phyloP scores from a whole-genome alignment of 2,113 vertebrate genomes.

The Zeus faber region DNA sequence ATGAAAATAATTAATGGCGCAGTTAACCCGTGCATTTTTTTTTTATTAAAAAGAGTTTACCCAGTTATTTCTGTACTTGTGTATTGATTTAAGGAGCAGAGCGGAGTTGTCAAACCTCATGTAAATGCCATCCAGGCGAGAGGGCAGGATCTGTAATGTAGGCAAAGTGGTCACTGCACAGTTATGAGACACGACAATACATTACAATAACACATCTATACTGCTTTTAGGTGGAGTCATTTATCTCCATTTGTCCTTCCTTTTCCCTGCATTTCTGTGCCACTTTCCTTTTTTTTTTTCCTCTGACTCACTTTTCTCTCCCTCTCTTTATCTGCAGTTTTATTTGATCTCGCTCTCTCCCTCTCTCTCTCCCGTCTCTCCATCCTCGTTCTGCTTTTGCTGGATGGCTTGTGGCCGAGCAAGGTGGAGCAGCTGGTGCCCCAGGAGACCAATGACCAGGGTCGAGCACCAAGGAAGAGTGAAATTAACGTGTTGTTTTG shows the following conservation, averaged over 20 bases:
- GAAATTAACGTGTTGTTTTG: constrained; percentile 62
- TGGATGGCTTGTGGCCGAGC: constrained; percentile 22
- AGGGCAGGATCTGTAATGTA: too few relatives aligned
- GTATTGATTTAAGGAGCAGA: too few relatives aligned
- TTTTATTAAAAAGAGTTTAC: too few relatives aligned
- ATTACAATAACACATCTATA: too few relatives aligned
- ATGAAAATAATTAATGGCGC: too few relatives aligned
- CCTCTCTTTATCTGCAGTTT: neutral
- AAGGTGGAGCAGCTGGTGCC: constrained; percentile 37
- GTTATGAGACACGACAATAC: too few relatives aligned
- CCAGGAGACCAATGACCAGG: constrained; percentile 45
- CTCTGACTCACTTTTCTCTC: neutral
- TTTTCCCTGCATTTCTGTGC: neutral
- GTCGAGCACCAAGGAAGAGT: constrained; percentile 48
- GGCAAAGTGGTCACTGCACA: too few relatives aligned
- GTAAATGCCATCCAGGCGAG: too few relatives aligned
- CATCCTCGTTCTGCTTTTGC: constrained; percentile 3
- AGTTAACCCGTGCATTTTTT: too few relatives aligned
- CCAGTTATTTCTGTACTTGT: too few relatives aligned
- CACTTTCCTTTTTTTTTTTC: neutral
- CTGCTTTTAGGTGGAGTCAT: too few relatives aligned
- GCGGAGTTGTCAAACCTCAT: too few relatives aligned
- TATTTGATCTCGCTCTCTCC: neutral
- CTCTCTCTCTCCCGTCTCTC: neutral
- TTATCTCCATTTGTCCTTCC: neutral